Base-by-base conservation (phyloP, 2,797 vertebrate genomes). In the Girardinus metallicus region DNA sequence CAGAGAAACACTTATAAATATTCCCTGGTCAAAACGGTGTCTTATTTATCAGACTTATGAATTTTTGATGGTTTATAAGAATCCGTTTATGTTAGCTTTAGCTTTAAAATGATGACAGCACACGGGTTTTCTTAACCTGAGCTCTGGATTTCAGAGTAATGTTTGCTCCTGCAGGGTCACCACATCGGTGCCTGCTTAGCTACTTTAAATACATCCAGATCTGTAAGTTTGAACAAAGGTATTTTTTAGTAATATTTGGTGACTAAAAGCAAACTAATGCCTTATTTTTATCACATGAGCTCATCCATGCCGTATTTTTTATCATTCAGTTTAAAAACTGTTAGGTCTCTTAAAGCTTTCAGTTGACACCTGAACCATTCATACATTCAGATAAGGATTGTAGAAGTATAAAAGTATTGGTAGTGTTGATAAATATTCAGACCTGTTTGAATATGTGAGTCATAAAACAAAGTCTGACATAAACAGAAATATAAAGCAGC, bases 401-500 rank as follows among this genome's bases (percentile, higher is more conserved):
- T 53, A 49, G 34, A 73, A 73, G 15, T 18, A 16, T 49, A 23
- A 49, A 73, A 51, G 15, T 18, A 16, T 49, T 4, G 0, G 21
- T 41, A 21, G 16, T 49, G 71, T 12, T 34, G 13, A 34, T 16
- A 57, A 75, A 68, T 39, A 13, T 39, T 16, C 43, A 43, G 46
- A 75, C 5, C 16, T 68, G 62, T 39, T 4, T 66, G 4, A 39
- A 66, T 66, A 68, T 41, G 64, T 68, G 10, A 41, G n/a, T 15
- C 21, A 43, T 11, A 43, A 44, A 70, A n/a, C 6, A 21, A 43
- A 21, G n/a, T 26, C n/a, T n/a, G 8, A 5, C 49, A 0, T 49
- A 51, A 78, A 55, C 21, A 39, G 73, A 26, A 82, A 72, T 0
- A 68, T 23, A 78, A 13, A 55, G 75, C 49, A 55, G 18, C 79